phyloP scores from a whole-genome alignment of 2,888 invertebrate genomes.

The Xestia c-nigrum region DNA sequence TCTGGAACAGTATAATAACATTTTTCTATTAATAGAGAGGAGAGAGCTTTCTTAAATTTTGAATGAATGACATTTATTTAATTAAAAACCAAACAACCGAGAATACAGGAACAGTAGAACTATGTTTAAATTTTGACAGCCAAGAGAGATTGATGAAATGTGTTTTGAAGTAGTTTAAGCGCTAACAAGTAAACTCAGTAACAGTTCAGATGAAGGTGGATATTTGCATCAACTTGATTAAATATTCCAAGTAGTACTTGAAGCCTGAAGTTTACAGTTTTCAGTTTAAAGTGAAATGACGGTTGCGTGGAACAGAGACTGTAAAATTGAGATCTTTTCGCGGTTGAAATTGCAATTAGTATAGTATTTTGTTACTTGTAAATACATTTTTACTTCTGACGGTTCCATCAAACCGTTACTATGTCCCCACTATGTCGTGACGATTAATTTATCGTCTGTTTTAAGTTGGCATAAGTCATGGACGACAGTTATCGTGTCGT shows the following conservation, averaged over 20 bases:
- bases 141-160: conserved; percentile 35
- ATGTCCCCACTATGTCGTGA: no score
- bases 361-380: not conserved
- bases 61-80: not conserved
- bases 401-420: no score
- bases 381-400: no score
- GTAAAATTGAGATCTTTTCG: not conserved
- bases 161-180: conserved; percentile 10
- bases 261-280: not conserved
- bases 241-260: conserved; percentile 3
- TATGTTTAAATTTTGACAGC: conserved; percentile 33
- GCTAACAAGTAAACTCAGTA: conserved; percentile 5
- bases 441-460: no score
- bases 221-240: conserved; percentile 15
- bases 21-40: no score
- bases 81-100: not conserved
- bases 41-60: no score
- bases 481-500: no score
- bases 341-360: not conserved
- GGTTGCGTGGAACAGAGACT: not conserved
- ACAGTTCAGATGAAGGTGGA: not conserved
- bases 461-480: no score
- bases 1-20: no score
- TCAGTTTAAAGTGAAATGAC: not conserved
- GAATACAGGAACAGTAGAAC: not conserved